Conservation (phyloP, 1,140 invertebrate genomes). For the Pseudachorutes palmiensis region DNA sequence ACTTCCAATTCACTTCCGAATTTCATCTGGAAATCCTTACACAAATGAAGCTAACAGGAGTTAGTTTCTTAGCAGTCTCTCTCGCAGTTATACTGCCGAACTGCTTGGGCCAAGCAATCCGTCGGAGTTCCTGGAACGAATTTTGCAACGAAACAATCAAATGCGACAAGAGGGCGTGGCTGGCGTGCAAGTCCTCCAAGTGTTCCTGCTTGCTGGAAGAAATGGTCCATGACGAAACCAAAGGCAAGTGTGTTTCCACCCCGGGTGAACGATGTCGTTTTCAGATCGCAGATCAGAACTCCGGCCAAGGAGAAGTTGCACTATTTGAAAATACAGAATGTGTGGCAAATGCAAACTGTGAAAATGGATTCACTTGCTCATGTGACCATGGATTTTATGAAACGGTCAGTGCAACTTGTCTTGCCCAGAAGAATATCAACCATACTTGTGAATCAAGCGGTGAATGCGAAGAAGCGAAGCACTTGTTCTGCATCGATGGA, state of each 20-base stretch:
- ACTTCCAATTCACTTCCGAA: too few relatives aligned
- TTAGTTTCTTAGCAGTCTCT: too few relatives aligned
- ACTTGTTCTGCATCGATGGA: background rate
- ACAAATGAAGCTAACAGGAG: too few relatives aligned
- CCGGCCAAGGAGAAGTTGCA: background rate
- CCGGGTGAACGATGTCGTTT: conserved; percentile 16
- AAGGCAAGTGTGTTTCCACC: background rate
- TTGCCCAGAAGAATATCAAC: background rate
- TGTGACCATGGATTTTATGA: conserved; percentile 11
- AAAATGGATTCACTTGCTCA: background rate
- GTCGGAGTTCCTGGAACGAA: conserved; percentile 4
- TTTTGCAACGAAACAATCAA: conserved; percentile 6
- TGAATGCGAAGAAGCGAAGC: background rate
- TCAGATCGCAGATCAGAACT: background rate
- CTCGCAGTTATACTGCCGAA: too few relatives aligned
- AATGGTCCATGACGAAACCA: conserved; percentile 8
- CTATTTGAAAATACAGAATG: conserved; percentile 9
- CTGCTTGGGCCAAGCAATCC: background rate
- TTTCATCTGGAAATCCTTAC: too few relatives aligned
- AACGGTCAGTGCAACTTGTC: background rate
- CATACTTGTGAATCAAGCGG: background rate
- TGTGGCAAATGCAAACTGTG: conserved; percentile 13
- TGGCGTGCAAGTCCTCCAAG: conserved; percentile 1
- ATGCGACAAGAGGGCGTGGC: conserved; percentile 16
- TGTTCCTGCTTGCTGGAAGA: conserved; percentile 13